These are phyloP conservation scores for Hirtodrosophila alboralis DNA, from an alignment of 2,888 invertebrate species.

Conservation along the genomic window DNA sequence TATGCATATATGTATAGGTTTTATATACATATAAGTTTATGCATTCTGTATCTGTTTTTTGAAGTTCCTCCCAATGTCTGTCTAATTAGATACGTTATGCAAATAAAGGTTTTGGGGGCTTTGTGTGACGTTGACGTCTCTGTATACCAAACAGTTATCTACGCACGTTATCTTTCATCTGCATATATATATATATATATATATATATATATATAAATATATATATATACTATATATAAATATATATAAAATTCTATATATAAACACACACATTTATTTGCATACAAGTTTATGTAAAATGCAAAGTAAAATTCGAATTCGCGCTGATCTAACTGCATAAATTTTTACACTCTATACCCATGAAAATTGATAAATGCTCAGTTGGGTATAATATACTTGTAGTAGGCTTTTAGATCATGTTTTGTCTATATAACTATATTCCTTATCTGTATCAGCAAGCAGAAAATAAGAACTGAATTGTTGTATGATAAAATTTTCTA, in stretches of 20 bases:
- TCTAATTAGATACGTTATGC: constrained; percentile 72
- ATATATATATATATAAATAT: constrained; percentile 4
- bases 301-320: constrained; percentile 32
- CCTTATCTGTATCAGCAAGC: too few relatives aligned
- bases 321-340: constrained; percentile 63
- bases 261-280: constrained; percentile 12
- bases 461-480: too few relatives aligned
- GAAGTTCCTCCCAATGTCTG: constrained; percentile 20
- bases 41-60: constrained; percentile 34
- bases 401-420: too few relatives aligned
- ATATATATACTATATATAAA: constrained; percentile 6
- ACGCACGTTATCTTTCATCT: constrained; percentile 52
- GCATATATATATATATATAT: constrained; percentile 25
- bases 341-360: constrained; percentile 36
- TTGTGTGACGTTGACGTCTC: constrained; percentile 49
- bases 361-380: constrained; percentile 30
- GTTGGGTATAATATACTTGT: too few relatives aligned
- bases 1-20: not conserved
- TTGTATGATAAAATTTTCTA: too few relatives aligned
- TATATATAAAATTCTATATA: constrained; percentile 10
- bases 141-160: constrained; percentile 49
- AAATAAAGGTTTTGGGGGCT: constrained; percentile 45
- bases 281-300: constrained; percentile 29
- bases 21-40: constrained; percentile 16
- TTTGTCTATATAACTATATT: too few relatives aligned